Evolutionary conservation across 2,113 vertebrate species (phyloP).

Genomic region (Cryptotis parvus): DNA sequence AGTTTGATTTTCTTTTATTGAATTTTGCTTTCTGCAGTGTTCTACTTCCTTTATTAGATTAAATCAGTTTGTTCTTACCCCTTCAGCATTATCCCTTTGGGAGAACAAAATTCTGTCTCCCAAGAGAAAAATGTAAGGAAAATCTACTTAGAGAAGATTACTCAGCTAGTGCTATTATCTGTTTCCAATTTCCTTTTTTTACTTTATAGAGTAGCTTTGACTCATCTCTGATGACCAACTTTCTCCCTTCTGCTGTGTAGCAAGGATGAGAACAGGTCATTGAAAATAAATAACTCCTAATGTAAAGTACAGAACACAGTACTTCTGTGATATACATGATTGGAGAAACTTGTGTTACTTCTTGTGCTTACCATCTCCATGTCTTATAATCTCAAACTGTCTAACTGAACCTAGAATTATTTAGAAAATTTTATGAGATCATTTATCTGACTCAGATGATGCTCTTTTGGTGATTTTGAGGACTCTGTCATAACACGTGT

Average conservation of each 20-base stretch:
- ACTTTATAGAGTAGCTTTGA: conserved; percentile 66
- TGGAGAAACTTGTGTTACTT: conserved; percentile 49
- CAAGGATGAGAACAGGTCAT: conserved; percentile 44
- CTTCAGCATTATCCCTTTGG: conserved; percentile 67
- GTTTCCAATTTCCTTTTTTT: conserved; percentile 71
- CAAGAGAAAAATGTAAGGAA: conserved; percentile 71
- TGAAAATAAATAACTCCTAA: conserved; percentile 48
- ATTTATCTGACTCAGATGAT: conserved; percentile 74
- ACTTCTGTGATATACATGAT: conserved; percentile 17
- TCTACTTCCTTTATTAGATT: conserved; percentile 75
- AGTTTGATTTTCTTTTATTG: conserved; percentile 77
- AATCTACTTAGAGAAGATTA: conserved; percentile 78
- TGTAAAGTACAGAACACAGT: conserved; percentile 60
- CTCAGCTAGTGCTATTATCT: conserved; percentile 71
- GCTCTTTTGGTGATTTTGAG: conserved; percentile 68
- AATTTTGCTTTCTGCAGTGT: conserved; percentile 65
- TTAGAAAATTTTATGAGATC: conserved; percentile 77
- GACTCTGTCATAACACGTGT: conserved; percentile 71
- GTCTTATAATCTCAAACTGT: conserved; percentile 67
- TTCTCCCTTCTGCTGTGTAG: conserved; percentile 2
- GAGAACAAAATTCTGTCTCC: conserved; percentile 75
- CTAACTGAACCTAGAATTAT: conserved; percentile 69
- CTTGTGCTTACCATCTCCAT: conserved; percentile 48
- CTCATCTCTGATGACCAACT: conserved; percentile 57
- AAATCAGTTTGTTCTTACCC: conserved; percentile 73